phyloP scores from a whole-genome alignment of 2,888 invertebrate species.

The Halictus ligatus region DNA sequence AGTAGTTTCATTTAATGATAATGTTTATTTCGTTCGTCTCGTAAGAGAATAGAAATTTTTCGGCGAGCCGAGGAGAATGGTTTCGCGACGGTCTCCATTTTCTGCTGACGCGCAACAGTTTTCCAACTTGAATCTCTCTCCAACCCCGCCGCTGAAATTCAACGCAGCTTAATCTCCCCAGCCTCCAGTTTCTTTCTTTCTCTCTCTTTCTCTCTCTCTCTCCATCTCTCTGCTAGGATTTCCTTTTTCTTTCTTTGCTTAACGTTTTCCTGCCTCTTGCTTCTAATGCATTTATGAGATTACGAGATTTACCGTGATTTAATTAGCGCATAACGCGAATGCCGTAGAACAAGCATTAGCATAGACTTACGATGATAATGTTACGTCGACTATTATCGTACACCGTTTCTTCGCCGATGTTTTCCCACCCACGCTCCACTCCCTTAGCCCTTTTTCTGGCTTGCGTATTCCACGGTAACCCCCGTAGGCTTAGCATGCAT shows the following conservation, averaged over 20 bases:
- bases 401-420: constrained; percentile 4
- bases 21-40: neutral
- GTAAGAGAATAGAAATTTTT: constrained; percentile 12
- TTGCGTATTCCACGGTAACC: constrained; percentile 16
- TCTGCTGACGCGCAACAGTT: constrained; percentile 54
- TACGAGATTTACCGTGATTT: constrained; percentile 54
- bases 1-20: constrained; percentile 9
- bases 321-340: constrained; percentile 56
- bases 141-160: constrained; percentile 33
- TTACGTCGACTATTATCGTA: constrained; percentile 32
- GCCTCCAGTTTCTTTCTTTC: neutral
- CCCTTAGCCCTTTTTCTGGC: neutral
- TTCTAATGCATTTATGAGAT: constrained; percentile 54
- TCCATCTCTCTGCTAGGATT: neutral
- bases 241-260: constrained; percentile 16
- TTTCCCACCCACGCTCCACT: neutral
- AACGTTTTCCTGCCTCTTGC: constrained; percentile 50
- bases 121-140: constrained; percentile 39
- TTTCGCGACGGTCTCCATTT: constrained; percentile 31
- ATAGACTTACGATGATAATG: constrained; percentile 46
- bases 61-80: neutral
- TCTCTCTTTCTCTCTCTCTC: neutral
- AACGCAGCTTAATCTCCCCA: constrained; percentile 39
- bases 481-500: constrained; percentile 53
- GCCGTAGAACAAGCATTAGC: constrained; percentile 56